A percentile compares a stretch with the other conserved stretches of the same genome.
Conservation (phyloP, 2,113 vertebrate genomes). For the Podilymbus podiceps region DNA sequence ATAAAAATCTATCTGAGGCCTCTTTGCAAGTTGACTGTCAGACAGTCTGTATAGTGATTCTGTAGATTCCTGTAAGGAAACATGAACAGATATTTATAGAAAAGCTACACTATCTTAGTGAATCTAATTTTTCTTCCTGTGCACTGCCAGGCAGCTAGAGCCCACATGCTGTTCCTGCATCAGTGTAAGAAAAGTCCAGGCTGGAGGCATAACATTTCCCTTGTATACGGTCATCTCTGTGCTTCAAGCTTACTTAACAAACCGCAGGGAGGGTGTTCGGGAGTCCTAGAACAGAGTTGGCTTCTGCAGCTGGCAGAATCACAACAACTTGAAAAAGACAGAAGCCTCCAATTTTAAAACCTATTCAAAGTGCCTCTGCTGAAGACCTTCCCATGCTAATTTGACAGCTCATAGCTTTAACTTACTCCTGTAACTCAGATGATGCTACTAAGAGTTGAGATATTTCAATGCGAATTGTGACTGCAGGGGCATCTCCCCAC, state of each 20-base stretch:
- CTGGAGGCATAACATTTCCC: not conserved
- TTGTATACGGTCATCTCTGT: accelerated
- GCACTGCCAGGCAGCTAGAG: not conserved
- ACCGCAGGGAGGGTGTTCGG: not conserved
- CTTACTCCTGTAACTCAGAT: not conserved
- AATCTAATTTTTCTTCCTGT: not conserved
- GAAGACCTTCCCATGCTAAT: not conserved
- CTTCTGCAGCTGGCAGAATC: not conserved
- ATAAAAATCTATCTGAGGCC: not conserved
- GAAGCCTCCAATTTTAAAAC: not conserved
- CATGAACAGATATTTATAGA: not conserved
- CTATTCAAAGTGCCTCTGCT: not conserved
- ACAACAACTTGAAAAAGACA: not conserved
- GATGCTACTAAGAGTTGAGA: too few relatives aligned
- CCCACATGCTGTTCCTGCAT: not conserved
- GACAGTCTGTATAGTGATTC: not conserved
- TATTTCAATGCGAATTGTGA: not conserved
- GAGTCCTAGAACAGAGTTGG: not conserved
- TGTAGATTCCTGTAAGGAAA: not conserved
- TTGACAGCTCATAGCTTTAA: not conserved
- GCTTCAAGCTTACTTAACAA: not conserved
- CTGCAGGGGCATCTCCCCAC: not conserved
- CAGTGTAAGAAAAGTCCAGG: not conserved
- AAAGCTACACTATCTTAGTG: not conserved
- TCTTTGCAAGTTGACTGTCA: not conserved